These are phyloP conservation scores for Ylistrum balloti DNA, from an alignment of 1,140 invertebrate genomes.

Conservation along the genomic window DNA sequence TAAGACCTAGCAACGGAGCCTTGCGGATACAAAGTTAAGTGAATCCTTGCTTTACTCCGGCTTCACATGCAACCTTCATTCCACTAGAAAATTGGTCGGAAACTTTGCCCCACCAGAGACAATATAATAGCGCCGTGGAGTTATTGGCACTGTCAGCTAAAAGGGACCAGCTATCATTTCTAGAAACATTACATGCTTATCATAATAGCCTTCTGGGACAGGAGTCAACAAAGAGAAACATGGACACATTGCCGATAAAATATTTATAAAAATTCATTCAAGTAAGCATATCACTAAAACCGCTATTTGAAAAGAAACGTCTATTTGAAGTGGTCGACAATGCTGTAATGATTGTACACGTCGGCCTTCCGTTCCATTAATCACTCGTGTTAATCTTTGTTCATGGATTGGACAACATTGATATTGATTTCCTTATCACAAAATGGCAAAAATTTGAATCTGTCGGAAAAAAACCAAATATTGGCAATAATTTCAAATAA, in stretches of 20 bases:
- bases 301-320: no score
- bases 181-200: neutral
- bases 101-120: neutral
- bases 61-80: slow-evolving; percentile 8
- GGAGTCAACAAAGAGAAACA: neutral
- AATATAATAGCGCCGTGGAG: neutral
- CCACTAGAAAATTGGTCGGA: slow-evolving; percentile 2
- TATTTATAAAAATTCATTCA: neutral
- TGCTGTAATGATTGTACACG: no score
- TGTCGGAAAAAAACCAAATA: neutral
- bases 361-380: neutral
- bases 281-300: no score
- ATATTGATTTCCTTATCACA: neutral
- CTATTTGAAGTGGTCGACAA: no score
- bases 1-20: neutral
- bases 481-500: neutral
- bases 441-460: slow-evolving; percentile 16
- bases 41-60: neutral
- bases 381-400: neutral
- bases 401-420: neutral
- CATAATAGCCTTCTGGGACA: neutral
- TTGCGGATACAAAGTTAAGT: neutral
- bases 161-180: neutral
- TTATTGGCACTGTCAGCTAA: neutral
- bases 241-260: neutral